Base-by-base conservation (phyloP, 2,113 vertebrate genomes). In the Etheostoma spectabile region DNA sequence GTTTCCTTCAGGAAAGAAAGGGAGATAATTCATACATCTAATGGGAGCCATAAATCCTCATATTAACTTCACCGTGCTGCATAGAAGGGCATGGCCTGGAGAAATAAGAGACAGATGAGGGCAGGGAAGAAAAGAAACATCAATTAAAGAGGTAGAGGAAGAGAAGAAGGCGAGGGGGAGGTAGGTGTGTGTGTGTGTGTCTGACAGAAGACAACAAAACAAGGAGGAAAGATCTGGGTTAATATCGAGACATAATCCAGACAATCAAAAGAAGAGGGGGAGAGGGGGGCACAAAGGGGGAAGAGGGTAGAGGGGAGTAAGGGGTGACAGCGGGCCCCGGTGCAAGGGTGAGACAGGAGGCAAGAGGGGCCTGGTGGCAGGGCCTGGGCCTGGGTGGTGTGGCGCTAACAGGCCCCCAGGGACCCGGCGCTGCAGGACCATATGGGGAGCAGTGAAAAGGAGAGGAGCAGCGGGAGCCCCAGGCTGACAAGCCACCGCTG, bases 381-480 rank as follows among this genome's bases (percentile, higher is more conserved):
- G 95, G 95, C 94, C 94, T 90, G 93, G 95, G 95, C 93, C 94
- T 94, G 96, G 95, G 94, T 94, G 97, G 95, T 94, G 95, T 93
- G 94, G 96, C 94, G 96, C 96, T 98, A 99, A 99, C 97, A 97
- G 96, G 96, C 94, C 98, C 96, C 96, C 74, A 74, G 98, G 96
- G 98, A 95, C 95, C 94, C 88, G 52, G 94, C 94, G 92, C 96
- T 96, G 96, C 95, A 96, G 95, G 96, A 95, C 96, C 98, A 99
- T 98, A 99, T 99, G 98, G 98, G 97, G 96, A 94, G 93, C 91
- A 96, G 96, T 96, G 96, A 97, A 97, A 96, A 95, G 86, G 93
- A 93, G 91, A 91, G 95, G 95, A 95, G 91, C 95, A 95, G 94
- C 93, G 95, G 94, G 95, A 95, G 96, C 93, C 93, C 94, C 85